Evolutionary conservation across 53 echinoderm and acorn worm genomes (phyloP).

Genomic region (Actinopyga echinites): DNA sequence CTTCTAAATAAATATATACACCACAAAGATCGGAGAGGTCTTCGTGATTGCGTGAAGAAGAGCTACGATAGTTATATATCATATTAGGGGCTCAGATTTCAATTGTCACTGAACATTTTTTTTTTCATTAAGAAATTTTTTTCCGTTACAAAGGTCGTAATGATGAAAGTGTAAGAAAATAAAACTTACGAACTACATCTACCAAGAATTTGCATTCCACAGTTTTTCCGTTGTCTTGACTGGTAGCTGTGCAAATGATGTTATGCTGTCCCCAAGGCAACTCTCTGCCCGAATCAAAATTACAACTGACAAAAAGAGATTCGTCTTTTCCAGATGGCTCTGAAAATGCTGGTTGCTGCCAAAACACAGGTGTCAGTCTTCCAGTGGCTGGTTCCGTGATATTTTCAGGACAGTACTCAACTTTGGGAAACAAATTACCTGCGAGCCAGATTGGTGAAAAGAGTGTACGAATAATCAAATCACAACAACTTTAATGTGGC

Average conservation of each 20-base stretch:
- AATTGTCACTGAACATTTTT: too few relatives aligned
- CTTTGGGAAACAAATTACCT: constrained; percentile 66
- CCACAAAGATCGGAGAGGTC: too few relatives aligned
- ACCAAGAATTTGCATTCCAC: constrained; percentile 62
- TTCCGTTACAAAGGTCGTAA: too few relatives aligned
- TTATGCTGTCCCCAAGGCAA: constrained; percentile 55
- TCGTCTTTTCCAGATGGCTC: constrained; percentile 60
- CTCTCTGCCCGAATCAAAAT: neutral
- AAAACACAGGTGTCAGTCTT: constrained; percentile 29
- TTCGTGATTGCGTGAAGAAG: too few relatives aligned
- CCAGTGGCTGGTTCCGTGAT: constrained; percentile 25
- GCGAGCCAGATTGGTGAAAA: neutral
- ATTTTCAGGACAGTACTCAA: constrained; percentile 58
- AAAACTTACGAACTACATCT: constrained; percentile 59
- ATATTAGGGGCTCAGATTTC: too few relatives aligned
- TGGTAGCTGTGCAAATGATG: constrained; percentile 58
- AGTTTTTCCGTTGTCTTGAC: constrained; percentile 61
- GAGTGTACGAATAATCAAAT: too few relatives aligned
- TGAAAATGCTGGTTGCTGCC: constrained; percentile 54
- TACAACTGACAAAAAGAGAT: constrained; percentile 47
- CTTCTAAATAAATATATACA: too few relatives aligned
- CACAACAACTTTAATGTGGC: too few relatives aligned
- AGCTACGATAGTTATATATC: too few relatives aligned
- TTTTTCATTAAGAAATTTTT: too few relatives aligned
- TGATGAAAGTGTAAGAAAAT: neutral